Evolutionary conservation across 1,140 invertebrate species (phyloP).

Genomic region (Cyphomyrmex costatus): DNA sequence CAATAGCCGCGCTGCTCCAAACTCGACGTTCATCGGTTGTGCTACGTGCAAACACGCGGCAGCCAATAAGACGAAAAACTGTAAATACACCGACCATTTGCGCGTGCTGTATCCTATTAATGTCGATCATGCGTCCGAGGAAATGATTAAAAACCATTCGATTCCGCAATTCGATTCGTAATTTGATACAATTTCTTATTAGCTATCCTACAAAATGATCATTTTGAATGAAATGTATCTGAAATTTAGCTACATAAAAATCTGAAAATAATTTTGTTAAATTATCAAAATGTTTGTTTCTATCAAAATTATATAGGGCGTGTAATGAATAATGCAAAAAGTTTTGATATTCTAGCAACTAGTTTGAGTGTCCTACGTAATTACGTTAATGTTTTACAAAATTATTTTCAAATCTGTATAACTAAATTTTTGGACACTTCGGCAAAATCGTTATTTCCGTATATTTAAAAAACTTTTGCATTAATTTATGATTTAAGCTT

Average conservation of each 20-base stretch:
- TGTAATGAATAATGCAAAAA: no score
- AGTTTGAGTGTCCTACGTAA: no score
- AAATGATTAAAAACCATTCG: background rate
- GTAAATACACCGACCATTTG: slow-evolving; percentile 6
- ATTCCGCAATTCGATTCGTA: background rate
- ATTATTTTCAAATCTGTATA: no score
- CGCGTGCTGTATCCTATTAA: slow-evolving; percentile 10
- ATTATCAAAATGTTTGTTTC: no score
- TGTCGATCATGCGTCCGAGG: background rate
- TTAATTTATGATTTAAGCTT: background rate
- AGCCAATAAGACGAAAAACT: slow-evolving; percentile 18
- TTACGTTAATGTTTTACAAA: no score
- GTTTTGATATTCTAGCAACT: no score
- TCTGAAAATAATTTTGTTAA: no score
- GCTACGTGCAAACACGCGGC: background rate
- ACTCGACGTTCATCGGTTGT: background rate
- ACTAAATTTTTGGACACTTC: no score
- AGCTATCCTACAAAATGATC: background rate
- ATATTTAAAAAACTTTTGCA: background rate
- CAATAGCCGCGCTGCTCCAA: slow-evolving; percentile 35
- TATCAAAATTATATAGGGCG: no score
- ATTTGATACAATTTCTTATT: slow-evolving; percentile 18
- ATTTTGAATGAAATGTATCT: background rate
- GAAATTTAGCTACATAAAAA: no score
- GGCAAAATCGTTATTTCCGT: no score